Evolutionary conservation across 2,113 vertebrate genomes (phyloP), one percentile per base, ranked within the genome.

Genomic region (Prietella phreatophila): DNA sequence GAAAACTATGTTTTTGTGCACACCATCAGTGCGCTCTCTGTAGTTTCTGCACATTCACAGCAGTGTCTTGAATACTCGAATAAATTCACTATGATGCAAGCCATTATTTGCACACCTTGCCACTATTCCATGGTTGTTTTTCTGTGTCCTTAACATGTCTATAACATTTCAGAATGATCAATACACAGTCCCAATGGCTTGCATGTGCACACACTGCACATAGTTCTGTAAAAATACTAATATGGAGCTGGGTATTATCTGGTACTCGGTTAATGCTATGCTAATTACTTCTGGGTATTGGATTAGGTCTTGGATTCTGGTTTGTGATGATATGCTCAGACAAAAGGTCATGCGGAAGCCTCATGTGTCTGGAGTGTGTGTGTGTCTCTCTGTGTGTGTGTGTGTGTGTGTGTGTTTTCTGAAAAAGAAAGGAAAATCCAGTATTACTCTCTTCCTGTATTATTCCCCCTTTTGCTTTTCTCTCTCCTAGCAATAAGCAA

Each of bases 241-340:
- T 89, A 84, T 85, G 75, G 58, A 76, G 75, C 82, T 82, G 78
- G 87, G 79, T 85, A 58, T 82, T 81, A 88, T 86, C 76, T 87
- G 87, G 78, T 39, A 78, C 65, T 60, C 82, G 10, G 82, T 81
- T 85, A 88, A 84, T 90, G 30, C 78, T 60, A 86, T 88, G 80
- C 80, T 88, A 84, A 89, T 87, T 89, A 89, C 86, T 58, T 73
- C 85, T 78, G 87, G 78, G 67, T 84, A 86, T 88, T 80, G 60
- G 88, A 85, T 90, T 85, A 85, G 86, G 78, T 75, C 58, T 86
- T 27, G 84, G 87, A 89, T 84, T 25, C 73, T 65, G 87, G 42
- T 78, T 88, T 88, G 73, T 88, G 87, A 88, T 88, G 60, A 88
- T 84, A 84, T 4, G 56, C 71, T 78, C 42, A 88, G 60, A 84